Evolutionary conservation across 2,888 invertebrate species (phyloP), one percentile per base, ranked within the genome.

Genomic region (Epinotia bilunana): DNA sequence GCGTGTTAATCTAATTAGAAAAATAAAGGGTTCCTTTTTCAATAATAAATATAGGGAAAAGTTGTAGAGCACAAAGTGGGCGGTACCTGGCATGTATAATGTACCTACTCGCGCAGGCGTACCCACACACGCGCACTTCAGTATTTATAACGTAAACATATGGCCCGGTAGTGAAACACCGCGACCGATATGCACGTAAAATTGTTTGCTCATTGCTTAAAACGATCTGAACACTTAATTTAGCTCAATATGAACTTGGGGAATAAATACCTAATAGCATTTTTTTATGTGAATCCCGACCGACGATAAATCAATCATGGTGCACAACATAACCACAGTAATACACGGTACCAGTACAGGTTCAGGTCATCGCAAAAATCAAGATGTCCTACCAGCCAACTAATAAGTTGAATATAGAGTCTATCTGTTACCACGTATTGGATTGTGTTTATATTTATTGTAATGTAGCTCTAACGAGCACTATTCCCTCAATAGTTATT

Each of bases 71-170:
- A 71, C 61, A 62, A 73, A 81, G 92, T 92, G 92, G 92, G 92
- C 92, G 93, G 88, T 88, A 84, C 86, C 90, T 91, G 89, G 88
- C 87, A 84, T 87, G 81, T 84, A 87, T 88, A 87, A 89, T 87
- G 86, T 70, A 68, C 23, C 23, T 23, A 23, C 60, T 82, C 86
- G 83, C 82, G 46, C 46, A 80, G 83, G 84, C 87, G 83, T 86
- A 88, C 86, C 88, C 85, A 86, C 86, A 84, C 83, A 81, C 79
- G 79, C 84, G 80, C 81, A 81, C 83, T 83, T 85, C 84, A 79
- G 87, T 91, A 90, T 90, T 90, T 90, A 90, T 90, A 93, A 88
- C 89, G 86, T 90, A 88, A 92, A 90, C 92, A 92, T 90, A 91
- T 92, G 92, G 91, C 91, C 88, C 85, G 80, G 79, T 83, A 82